Percentiles rank a stretch among this genome's conserved stretches.
phyloP scores from a whole-genome alignment of 2,797 vertebrate species.

The Chelidonichthys spinosus region DNA sequence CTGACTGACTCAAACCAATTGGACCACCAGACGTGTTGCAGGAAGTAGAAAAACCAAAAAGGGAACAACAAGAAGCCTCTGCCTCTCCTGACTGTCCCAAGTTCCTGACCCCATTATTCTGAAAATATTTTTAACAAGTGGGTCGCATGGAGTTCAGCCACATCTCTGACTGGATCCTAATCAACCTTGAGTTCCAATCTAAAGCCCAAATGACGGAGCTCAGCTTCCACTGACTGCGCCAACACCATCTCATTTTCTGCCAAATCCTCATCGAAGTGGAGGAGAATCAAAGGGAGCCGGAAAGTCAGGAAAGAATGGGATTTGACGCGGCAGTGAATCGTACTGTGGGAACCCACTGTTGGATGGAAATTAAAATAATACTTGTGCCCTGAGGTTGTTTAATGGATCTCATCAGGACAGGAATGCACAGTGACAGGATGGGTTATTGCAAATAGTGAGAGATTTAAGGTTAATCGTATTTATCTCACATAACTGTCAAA shows the following conservation, averaged over 20 bases:
- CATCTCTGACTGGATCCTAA: conserved; percentile 57
- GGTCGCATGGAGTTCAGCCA: conserved; percentile 71
- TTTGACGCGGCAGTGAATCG: conserved; percentile 55
- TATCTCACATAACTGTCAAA: neutral
- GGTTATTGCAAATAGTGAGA: conserved; percentile 19
- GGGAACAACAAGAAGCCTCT: conserved; percentile 22
- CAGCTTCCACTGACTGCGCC: conserved; percentile 42
- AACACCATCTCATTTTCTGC: conserved; percentile 66
- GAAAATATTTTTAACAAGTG: conserved; percentile 63
- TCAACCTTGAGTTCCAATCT: conserved; percentile 62
- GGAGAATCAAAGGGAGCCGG: conserved; percentile 54
- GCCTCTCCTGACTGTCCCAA: conserved; percentile 22
- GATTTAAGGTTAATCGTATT: conserved; percentile 11
- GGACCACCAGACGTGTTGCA: conserved; percentile 46
- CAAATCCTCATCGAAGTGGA: conserved; percentile 69
- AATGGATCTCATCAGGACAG: conserved; percentile 34
- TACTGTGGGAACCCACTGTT: conserved; percentile 62
- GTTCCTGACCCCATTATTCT: conserved; percentile 50
- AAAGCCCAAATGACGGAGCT: conserved; percentile 66
- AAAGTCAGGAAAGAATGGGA: conserved; percentile 61
- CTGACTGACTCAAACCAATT: conserved; percentile 36
- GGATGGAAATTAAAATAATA: conserved; percentile 60
- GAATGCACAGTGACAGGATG: conserved; percentile 20
- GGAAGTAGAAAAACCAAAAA: conserved; percentile 32
- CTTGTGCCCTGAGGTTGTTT: conserved; percentile 33